Evolutionary conservation across 2,888 invertebrate species (phyloP).

Genomic region (Pasiphila rectangulata): DNA sequence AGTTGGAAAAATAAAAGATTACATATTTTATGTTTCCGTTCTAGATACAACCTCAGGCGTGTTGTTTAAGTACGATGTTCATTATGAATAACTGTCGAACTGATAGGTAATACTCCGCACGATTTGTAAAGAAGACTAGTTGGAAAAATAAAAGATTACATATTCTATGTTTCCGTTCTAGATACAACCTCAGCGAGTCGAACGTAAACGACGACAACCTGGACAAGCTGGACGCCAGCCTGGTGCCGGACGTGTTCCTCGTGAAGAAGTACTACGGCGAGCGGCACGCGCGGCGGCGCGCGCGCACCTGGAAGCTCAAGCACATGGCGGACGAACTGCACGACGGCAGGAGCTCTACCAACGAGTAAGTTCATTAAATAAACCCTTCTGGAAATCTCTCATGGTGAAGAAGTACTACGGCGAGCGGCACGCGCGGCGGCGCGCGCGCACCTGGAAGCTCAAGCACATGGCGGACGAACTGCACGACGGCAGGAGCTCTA

Average conservation of each 20-base stretch:
- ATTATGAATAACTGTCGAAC: too few relatives aligned
- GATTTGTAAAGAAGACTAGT: too few relatives aligned
- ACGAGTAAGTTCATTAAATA: constrained; percentile 65
- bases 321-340: constrained; percentile 85
- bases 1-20: too few relatives aligned
- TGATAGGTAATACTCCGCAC: too few relatives aligned
- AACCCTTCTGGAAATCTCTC: too few relatives aligned
- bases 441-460: constrained; percentile 93
- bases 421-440: constrained; percentile 85
- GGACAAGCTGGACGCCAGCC: constrained; percentile 86
- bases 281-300: constrained; percentile 84
- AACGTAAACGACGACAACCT: constrained; percentile 95
- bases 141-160: too few relatives aligned
- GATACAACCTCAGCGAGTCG: constrained; percentile 93
- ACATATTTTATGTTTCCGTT: too few relatives aligned
- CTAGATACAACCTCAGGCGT: too few relatives aligned
- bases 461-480: constrained; percentile 87
- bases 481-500: constrained; percentile 83
- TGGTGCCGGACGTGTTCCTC: constrained; percentile 94
- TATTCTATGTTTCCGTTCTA: too few relatives aligned
- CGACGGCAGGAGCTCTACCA: constrained; percentile 83
- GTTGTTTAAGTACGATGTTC: too few relatives aligned
- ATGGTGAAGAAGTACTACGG: constrained; percentile 96
- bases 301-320: constrained; percentile 94
- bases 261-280: constrained; percentile 95